Percentiles rank a stretch among this genome's conserved stretches.
phyloP scores from a whole-genome alignment of 2,113 vertebrate species.

The Peromyscus polionotus region DNA sequence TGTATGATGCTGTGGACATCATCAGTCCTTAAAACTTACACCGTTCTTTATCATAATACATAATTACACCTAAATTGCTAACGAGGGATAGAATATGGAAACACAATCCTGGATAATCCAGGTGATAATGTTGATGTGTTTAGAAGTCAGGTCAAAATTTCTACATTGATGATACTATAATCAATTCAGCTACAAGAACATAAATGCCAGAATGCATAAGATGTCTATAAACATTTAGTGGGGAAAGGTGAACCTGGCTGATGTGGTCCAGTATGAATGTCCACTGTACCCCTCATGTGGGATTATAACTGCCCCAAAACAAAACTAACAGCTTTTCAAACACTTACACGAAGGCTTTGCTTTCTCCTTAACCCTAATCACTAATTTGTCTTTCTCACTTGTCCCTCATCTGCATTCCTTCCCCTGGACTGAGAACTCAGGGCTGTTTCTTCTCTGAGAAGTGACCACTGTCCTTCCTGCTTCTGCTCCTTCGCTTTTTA shows the following conservation, averaged over 20 bases:
- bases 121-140: not conserved
- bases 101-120: not conserved
- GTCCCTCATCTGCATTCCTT: not conserved
- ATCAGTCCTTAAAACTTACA: conserved; percentile 2
- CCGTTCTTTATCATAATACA: not conserved
- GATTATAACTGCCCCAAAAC: not conserved
- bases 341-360: not conserved
- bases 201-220: not conserved
- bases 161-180: not conserved
- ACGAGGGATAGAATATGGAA: conserved; percentile 19
- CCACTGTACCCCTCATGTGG: not conserved
- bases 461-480: not conserved
- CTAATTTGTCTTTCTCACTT: not conserved
- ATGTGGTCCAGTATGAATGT: not conserved
- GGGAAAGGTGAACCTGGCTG: not conserved
- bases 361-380: not conserved
- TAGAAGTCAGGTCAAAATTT: not conserved
- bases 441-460: not conserved
- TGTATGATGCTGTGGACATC: not conserved
- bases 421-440: not conserved
- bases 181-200: not conserved
- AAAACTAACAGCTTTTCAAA: conserved; percentile 5
- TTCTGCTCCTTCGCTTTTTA: not conserved
- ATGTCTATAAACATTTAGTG: not conserved
- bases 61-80: conserved; percentile 4